Evolutionary conservation across 2,113 vertebrate genomes (phyloP), one percentile per base, ranked within the genome.

Genomic region (Antechinus stuartii): DNA sequence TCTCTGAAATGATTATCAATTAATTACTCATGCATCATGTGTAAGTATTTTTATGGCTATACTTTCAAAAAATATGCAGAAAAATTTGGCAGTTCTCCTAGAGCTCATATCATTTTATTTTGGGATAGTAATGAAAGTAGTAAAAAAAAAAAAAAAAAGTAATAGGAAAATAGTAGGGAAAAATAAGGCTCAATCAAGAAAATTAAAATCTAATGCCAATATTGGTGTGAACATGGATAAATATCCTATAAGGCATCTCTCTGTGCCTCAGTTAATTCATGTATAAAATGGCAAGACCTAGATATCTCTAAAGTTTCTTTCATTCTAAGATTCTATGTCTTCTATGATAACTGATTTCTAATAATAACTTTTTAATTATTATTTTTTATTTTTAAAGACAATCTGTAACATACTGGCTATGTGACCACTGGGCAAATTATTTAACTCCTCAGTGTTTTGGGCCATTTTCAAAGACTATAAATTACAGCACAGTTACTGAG

Each of bases 261-360:
- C 93, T 4, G 3, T 90, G 68, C 35, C 91, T 25, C 8, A 1
- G 25, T 55, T 95, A 61, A 56, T 50, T 94, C 54, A 92, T 84
- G 89, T 92, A 30, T 52, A 93, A 97, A 94, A 92, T 50, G 49
- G 95, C 46, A 26, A n/a, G 54, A 84, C 91, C 47, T 55, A 22
- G 30, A 53, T 26, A 26, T 56, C 55, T 90, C 35, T 91, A 46
- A 56, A 35, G n/a, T 2, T 42, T 47, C 46, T 7, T 6, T 30
- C 54, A 55, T 11, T 84, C 25, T 54, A n/a, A 95, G 5, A 35
- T 50, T n/a, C n/a, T 35, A 55, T 50, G 91, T 84, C 52, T 25
- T 95, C 92, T 9, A 91, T 89, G 26, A 6, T 42, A 57, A 92
- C 24, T 25, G 19, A 94, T 56, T 90, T 47, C 8, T 30, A 93